Evolutionary conservation across 1,140 invertebrate genomes (phyloP).

Genomic region (Pseudomyrmex gracilis): DNA sequence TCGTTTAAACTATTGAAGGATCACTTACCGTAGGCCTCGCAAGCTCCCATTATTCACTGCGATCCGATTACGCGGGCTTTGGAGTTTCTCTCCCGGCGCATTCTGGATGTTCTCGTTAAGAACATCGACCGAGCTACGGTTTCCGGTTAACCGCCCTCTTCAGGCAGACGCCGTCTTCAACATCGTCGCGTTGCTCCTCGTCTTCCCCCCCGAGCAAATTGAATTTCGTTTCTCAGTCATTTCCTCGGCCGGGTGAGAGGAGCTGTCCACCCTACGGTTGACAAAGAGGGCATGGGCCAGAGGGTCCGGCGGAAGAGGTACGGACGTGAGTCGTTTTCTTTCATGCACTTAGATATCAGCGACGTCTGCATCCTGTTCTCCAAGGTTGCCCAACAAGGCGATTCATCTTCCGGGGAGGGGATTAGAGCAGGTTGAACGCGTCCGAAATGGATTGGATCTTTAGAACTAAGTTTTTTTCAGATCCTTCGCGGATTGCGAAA

Average conservation of each 20-base stretch:
- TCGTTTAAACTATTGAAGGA: slow-evolving; percentile 51
- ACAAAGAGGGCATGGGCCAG: slow-evolving; percentile 41
- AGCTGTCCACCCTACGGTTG: slow-evolving; percentile 40
- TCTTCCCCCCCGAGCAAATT: slow-evolving; percentile 33
- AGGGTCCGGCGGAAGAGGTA: background rate
- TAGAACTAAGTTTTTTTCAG: slow-evolving; percentile 23
- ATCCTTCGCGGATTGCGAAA: background rate
- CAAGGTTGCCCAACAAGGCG: slow-evolving; percentile 70
- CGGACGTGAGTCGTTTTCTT: slow-evolving; percentile 61
- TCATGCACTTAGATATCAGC: slow-evolving; percentile 48
- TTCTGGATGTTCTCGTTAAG: slow-evolving; percentile 56
- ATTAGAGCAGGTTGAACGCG: slow-evolving; percentile 75
- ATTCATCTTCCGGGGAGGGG: slow-evolving; percentile 76
- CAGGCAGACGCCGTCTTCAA: slow-evolving; percentile 32
- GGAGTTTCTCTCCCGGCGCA: slow-evolving; percentile 37
- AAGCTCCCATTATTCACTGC: slow-evolving; percentile 44
- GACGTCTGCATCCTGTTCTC: slow-evolving; percentile 65
- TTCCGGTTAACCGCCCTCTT: slow-evolving; percentile 57
- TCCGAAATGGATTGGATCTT: slow-evolving; percentile 50
- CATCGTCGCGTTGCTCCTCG: slow-evolving; percentile 24
- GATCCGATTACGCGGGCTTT: slow-evolving; percentile 52
- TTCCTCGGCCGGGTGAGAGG: slow-evolving; percentile 30
- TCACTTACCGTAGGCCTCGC: slow-evolving; percentile 40
- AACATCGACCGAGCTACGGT: slow-evolving; percentile 51
- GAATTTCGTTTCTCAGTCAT: slow-evolving; percentile 52